Conservation (phyloP, 2,797 vertebrate species). For the Sarcoramphus papa region DNA sequence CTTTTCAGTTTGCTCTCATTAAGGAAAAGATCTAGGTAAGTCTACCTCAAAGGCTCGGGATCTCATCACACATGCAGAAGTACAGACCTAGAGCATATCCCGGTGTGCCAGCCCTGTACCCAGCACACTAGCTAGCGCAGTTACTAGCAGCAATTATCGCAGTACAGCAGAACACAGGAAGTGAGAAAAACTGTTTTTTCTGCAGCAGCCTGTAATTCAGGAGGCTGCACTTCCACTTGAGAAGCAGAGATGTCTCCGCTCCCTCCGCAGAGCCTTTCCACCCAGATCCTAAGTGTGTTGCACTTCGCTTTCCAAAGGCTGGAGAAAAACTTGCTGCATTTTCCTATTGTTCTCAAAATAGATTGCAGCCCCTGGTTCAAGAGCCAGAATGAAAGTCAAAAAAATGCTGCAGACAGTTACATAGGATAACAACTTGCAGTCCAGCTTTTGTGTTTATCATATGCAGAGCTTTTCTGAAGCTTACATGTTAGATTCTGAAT, state of each 20-base stretch:
- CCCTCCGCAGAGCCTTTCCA: not conserved
- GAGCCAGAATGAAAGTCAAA: not conserved
- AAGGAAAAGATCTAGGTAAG: not conserved
- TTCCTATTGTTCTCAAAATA: not conserved
- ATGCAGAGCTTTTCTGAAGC: not conserved
- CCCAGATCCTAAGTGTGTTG: not conserved
- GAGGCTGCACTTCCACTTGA: not conserved
- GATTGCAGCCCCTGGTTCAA: not conserved
- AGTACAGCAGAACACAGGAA: not conserved
- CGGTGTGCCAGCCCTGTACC: accelerated
- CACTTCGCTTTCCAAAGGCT: not conserved
- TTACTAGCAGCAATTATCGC: not conserved
- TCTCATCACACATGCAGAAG: not conserved
- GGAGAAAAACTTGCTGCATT: not conserved
- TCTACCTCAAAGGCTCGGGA: not conserved
- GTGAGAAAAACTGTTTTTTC: not conserved
- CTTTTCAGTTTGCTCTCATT: not conserved
- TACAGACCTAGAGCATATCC: not conserved
- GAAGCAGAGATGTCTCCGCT: accelerated
- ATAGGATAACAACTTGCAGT: not conserved
- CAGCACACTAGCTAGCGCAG: not conserved
- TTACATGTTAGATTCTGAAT: not conserved
- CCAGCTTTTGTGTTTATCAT: accelerated
- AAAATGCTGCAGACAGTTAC: not conserved
- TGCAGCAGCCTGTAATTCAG: not conserved